Base-by-base conservation (phyloP, 2,797 vertebrate genomes). In the Ptychadena robeensis region DNA sequence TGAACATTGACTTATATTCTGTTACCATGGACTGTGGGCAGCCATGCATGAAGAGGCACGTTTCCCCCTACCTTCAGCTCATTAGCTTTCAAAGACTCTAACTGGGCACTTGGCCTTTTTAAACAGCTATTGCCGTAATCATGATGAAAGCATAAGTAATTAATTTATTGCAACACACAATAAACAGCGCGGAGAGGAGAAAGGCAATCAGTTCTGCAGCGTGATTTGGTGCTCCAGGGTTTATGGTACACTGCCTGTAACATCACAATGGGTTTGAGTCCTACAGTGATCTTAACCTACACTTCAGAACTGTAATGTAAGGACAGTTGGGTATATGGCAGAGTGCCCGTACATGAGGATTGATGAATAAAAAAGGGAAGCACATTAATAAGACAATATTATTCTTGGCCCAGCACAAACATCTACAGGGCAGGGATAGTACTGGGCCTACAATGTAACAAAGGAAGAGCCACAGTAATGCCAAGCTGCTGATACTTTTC, bases 61-160 rank as follows among this genome's bases (percentile, higher is more conserved):
- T 38, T 65, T 77, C 65, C 61, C 40, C 59, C 10, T 2, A 27
- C 31, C 37, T 64, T 73, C 34, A 25, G 30, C 68, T 72, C 78
- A 59, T 80, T 71, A 71, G 57, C 61, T 80, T 80, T 71, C 57
- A 80, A 80, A 73, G 69, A 65, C 57, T 64, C 71, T 72, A 44
- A 64, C 79, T 44, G 69, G 69, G 69, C 79, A 80, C 63, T 72
- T 59, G 38, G 79, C 69, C 59, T 80, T 64, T 73, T 64, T 66
- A 77, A 77, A 77, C 74, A 77, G 22, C 61, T 15, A 34, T 78
- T 68, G 64, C 73, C n/a, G 59, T 61, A 72, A 73, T 44, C 35
- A 65, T 69, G 68, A 73, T 63, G 68, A 73, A 80, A 73, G 61
- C 38, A 65, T 59, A 35, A 73, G 27, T 72, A 80, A 80, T 72